A percentile compares a stretch with the other conserved stretches of the same genome.
Conservation (phyloP, 2,113 vertebrate genomes). For the Campylomormyrus numenius region DNA sequence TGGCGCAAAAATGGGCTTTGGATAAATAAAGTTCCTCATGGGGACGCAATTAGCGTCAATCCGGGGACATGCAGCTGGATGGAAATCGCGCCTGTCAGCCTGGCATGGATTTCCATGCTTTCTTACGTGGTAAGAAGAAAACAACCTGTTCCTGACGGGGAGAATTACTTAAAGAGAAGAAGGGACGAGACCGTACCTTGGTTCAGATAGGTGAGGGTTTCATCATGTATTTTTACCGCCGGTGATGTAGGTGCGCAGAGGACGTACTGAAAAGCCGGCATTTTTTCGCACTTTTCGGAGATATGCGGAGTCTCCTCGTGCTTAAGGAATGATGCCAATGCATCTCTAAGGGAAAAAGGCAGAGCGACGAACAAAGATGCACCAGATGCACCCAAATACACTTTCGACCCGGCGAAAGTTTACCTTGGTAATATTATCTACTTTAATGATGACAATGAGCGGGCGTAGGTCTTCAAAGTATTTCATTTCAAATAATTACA, state of each 20-base stretch:
- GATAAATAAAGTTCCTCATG: neutral
- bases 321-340: slow-evolving; percentile 81
- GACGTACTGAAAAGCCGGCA: slow-evolving; percentile 74
- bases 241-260: slow-evolving; percentile 85
- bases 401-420: neutral
- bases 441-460: neutral
- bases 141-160: neutral
- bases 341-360: slow-evolving; percentile 68
- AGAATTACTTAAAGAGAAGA: neutral
- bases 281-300: slow-evolving; percentile 60
- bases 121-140: neutral
- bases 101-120: neutral
- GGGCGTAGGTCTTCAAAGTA: neutral
- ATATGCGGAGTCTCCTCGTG: slow-evolving; percentile 72
- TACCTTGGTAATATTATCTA: neutral
- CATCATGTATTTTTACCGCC: slow-evolving; percentile 81
- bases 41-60: neutral
- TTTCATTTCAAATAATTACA: neutral
- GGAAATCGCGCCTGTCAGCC: neutral
- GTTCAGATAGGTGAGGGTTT: slow-evolving; percentile 89
- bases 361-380: neutral
- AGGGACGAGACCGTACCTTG: slow-evolving; percentile 68
- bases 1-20: neutral
- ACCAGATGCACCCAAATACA: neutral
- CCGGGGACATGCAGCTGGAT: neutral